phyloP scores from a whole-genome alignment of 2,797 vertebrate genomes.

The Cyclopterus lumpus region DNA sequence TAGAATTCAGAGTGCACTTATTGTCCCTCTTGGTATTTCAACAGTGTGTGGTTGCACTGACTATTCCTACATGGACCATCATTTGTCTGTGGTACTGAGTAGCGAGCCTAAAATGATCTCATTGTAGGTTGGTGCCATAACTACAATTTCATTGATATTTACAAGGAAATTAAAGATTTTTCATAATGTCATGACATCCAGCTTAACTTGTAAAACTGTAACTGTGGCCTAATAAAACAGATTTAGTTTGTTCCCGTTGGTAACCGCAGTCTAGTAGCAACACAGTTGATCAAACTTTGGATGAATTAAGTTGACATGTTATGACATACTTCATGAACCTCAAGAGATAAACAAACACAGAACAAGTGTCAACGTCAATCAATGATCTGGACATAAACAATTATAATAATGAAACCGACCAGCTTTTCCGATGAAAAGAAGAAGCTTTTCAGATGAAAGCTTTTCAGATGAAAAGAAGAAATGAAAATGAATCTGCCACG shows the following conservation, averaged over 20 bases:
- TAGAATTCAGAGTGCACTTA: not conserved
- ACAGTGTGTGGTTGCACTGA: not conserved
- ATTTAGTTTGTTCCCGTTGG: not conserved
- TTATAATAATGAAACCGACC: not conserved
- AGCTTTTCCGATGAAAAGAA: constrained; percentile 43
- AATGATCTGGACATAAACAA: not conserved
- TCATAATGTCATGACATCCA: constrained; percentile 8
- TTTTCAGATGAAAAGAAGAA: constrained; percentile 53
- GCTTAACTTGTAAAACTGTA: constrained; percentile 2
- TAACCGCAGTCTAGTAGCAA: not conserved
- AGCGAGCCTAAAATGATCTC: constrained; percentile 21
- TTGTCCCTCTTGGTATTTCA: constrained; percentile 25
- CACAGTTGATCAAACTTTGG: not conserved
- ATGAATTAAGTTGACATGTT: not conserved
- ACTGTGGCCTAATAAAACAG: constrained; percentile 20
- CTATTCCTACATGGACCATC: constrained; percentile 28
- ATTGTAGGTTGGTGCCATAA: constrained; percentile 8
- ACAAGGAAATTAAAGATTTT: constrained; percentile 4
- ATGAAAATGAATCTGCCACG: constrained; percentile 39
- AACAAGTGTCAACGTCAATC: not conserved
- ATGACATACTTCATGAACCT: not conserved
- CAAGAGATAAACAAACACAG: not conserved
- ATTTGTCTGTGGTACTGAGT: constrained; percentile 21
- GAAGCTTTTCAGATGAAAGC: too few species aligned
- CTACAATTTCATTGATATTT: constrained; percentile 14